Evolutionary conservation across 2,888 invertebrate genomes (phyloP).

Genomic region (Heliconius charithonia): DNA sequence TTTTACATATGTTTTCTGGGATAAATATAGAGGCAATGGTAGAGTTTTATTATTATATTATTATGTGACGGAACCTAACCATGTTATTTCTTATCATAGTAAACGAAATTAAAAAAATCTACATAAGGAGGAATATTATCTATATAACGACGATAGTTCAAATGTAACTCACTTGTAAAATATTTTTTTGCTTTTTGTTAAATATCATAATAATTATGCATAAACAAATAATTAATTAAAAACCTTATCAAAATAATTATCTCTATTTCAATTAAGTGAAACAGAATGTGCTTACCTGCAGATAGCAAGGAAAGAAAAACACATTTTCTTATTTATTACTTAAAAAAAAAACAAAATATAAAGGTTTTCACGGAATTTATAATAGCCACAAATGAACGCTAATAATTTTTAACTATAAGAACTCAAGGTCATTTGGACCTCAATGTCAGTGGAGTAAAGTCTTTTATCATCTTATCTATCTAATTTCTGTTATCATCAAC

Average conservation of each 20-base stretch:
- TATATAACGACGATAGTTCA: not conserved
- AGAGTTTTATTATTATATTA: not conserved
- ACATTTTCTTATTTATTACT: not conserved
- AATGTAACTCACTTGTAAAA: not conserved
- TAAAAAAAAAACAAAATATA: not conserved
- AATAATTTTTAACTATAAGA: constrained; percentile 10
- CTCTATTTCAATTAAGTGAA: too few relatives aligned
- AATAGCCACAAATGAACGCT: not conserved
- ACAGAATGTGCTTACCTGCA: not conserved
- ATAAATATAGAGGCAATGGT: not conserved
- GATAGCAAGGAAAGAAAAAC: not conserved
- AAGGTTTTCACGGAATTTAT: not conserved
- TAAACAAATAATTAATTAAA: too few relatives aligned
- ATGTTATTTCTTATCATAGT: not conserved
- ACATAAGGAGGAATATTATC: not conserved
- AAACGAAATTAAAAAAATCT: not conserved
- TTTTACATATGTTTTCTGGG: not conserved
- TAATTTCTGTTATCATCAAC: constrained; percentile 71
- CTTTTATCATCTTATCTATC: constrained; percentile 73
- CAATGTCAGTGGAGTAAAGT: constrained; percentile 75
- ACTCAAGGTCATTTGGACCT: constrained; percentile 63
- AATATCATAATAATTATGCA: too few relatives aligned
- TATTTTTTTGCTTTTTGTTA: not conserved
- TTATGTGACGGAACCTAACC: not conserved
- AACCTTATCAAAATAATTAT: too few relatives aligned